Conservation (phyloP, 64 coral and sea anemone genomes). For the Stichodactyla mertensii region DNA sequence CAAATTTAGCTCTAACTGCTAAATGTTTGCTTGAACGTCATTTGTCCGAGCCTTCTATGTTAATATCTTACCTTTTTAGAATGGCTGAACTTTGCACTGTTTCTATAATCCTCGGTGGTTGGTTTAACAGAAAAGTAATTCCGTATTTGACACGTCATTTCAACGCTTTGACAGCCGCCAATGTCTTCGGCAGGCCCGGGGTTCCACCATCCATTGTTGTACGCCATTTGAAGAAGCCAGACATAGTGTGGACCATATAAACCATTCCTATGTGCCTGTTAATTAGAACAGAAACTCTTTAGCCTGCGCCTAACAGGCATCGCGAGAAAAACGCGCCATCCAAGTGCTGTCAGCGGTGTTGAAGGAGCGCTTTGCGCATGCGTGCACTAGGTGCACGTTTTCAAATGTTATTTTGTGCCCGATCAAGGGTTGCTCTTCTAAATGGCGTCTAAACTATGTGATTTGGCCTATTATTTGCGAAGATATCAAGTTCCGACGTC, state of each 20-base stretch:
- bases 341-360: too few species aligned
- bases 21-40: too few species aligned
- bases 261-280: constrained; percentile 56
- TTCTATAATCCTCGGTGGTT: neutral
- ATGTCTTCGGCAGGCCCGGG: constrained; percentile 46
- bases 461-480: too few species aligned
- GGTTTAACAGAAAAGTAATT: constrained; percentile 80
- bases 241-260: constrained; percentile 95
- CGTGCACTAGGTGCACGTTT: too few species aligned
- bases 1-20: too few species aligned
- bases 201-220: constrained; percentile 66
- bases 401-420: too few species aligned
- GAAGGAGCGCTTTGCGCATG: too few species aligned
- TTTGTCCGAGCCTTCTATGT: neutral
- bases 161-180: constrained; percentile 51
- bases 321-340: too few species aligned
- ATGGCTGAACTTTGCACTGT: neutral
- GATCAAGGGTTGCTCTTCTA: too few species aligned
- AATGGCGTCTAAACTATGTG: too few species aligned
- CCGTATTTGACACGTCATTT: constrained; percentile 87
- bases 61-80: constrained; percentile 50
- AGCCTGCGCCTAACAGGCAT: too few species aligned
- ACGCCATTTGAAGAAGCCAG: constrained; percentile 57
- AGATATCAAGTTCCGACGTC: too few species aligned
- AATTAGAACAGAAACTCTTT: neutral